Conservation (phyloP, 2,888 invertebrate species). For the Archips crataeganus region DNA sequence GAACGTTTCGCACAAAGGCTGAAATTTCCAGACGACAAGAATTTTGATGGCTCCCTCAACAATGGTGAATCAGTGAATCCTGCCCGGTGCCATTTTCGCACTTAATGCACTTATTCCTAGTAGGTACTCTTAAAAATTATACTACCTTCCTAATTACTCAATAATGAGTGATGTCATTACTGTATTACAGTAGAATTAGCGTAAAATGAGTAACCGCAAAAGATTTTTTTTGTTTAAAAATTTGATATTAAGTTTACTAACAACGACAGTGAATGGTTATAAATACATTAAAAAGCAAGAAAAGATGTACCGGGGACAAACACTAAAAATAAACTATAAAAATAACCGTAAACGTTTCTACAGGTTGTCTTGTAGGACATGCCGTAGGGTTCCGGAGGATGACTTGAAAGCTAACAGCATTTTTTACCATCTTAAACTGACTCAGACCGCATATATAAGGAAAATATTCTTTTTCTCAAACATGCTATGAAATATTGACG, state of each 20-base stretch:
- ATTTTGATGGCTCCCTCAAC: conserved; percentile 70
- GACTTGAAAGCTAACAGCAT: conserved; percentile 7
- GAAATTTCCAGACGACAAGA: conserved; percentile 73
- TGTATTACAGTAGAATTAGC: background rate
- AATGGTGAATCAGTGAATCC: conserved; percentile 58
- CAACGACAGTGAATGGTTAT: too few relatives aligned
- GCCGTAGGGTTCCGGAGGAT: background rate
- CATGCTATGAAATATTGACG: too few relatives aligned
- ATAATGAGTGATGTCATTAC: background rate
- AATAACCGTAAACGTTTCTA: background rate
- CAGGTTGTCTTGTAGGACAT: conserved; percentile 12
- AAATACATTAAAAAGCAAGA: background rate
- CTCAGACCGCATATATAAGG: background rate
- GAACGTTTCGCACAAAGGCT: conserved; percentile 68
- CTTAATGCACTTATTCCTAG: background rate
- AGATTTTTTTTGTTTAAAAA: too few relatives aligned
- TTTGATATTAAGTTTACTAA: too few relatives aligned
- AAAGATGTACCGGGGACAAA: background rate
- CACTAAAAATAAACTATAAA: background rate
- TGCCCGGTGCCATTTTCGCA: conserved; percentile 33
- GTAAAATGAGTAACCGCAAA: too few relatives aligned
- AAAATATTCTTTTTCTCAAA: background rate
- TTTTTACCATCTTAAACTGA: conserved; percentile 4
- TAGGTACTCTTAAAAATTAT: background rate
- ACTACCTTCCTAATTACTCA: background rate